Evolutionary conservation across 2,797 vertebrate genomes (phyloP), one percentile per base, ranked within the genome.

Genomic region (Botia kubotai): DNA sequence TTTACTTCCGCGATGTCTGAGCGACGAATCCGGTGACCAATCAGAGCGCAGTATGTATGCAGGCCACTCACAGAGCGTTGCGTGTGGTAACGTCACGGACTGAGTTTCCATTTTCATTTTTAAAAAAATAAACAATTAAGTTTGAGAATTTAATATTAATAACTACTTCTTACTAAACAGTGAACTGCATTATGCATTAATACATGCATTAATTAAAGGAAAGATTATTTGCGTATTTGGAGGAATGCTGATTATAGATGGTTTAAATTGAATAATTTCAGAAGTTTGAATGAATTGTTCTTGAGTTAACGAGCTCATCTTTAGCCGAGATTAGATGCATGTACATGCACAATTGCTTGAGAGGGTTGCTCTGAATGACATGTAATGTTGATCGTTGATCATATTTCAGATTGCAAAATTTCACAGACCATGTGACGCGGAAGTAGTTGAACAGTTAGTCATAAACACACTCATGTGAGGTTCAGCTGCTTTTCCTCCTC

Each of bases 1-100:
- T 77, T 60, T 66, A 33, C 75, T 77, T 77, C 75, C 66, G 66
- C 43, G 1, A 75, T 3, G 3, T 8, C 16, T 50, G 1, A 2
- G 23, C 43, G 6, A 21, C 17, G 62, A 62, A 2, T 53, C 6
- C 13, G 2, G 7, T 68, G 33, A 52, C 60, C 23, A 75, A 75
- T 60, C 55, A 29, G 36, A 13, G 55, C 4, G 55, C 36, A 1
- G 10, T 16, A 13, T 12, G 4, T 2, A 4, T 26, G 11, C 36
- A 17, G 57, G 48, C 21, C 72, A 48, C n/a, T 62, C 19, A 74
- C 3, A 66, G n/a, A 14, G 17, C 21, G 0, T 16, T 36, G 4
- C 12, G 12, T 74, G 2, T 2, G 8, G 1, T 8, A 58, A 33
- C 33, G 33, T 33, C 33, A 33, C 33, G 33, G 33, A 0, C 33